phyloP scores from a whole-genome alignment of 1,140 invertebrate genomes.

The Aradophagus sp. region DNA sequence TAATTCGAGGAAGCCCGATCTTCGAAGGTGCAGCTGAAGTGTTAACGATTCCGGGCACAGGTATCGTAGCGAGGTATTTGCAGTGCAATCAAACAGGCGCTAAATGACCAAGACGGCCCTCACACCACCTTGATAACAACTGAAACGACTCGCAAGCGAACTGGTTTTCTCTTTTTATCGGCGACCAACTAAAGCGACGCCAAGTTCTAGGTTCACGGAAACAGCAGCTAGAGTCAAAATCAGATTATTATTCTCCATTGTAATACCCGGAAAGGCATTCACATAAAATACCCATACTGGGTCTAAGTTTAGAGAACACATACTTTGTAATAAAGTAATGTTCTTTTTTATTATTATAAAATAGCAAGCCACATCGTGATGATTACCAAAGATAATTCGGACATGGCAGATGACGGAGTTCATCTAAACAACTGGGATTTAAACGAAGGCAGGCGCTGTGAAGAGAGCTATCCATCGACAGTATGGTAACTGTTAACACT shows the following conservation, averaged over 20 bases:
- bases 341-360: too few species aligned
- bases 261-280: too few species aligned
- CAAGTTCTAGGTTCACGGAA: too few species aligned
- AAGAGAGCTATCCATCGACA: slow-evolving; percentile 83
- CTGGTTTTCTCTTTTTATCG: slow-evolving; percentile 33
- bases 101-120: slow-evolving; percentile 67
- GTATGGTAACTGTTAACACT: slow-evolving; percentile 78
- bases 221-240: too few species aligned
- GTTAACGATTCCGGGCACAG: slow-evolving; percentile 64
- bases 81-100: slow-evolving; percentile 68
- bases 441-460: slow-evolving; percentile 72
- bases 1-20: slow-evolving; percentile 7
- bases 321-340: too few species aligned
- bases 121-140: slow-evolving; percentile 71
- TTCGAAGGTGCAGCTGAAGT: slow-evolving; percentile 45
- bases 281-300: too few species aligned
- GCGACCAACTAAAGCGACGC: too few species aligned
- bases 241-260: too few species aligned
- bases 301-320: background rate
- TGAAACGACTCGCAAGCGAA: slow-evolving; percentile 42
- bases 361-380: too few species aligned
- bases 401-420: too few species aligned
- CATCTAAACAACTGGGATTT: too few species aligned
- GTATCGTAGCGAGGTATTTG: slow-evolving; percentile 64
- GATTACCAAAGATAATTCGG: too few species aligned